A percentile compares a stretch with the other conserved stretches of the same genome.
These are phyloP conservation scores for Vannuccia rotundouncinata DNA, from an alignment of 2,888 invertebrate genomes.

Conservation along the genomic window DNA sequence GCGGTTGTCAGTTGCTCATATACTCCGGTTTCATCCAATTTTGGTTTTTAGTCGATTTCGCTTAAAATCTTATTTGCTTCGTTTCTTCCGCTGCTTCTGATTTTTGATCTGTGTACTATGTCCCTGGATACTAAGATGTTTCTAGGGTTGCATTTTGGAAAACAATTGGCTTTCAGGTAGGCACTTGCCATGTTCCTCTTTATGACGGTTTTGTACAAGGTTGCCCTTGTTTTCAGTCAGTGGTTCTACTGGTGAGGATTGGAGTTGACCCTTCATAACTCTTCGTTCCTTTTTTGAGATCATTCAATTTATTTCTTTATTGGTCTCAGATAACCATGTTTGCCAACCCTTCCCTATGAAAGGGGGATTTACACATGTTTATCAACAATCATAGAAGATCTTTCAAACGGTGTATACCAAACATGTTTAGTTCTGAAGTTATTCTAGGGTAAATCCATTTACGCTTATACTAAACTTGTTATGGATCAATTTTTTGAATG, in stretches of 20 bases:
- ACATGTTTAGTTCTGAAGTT: no score
- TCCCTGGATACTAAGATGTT: not conserved
- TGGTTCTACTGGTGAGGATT: not conserved
- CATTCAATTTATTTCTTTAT: not conserved
- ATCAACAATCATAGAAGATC: no score
- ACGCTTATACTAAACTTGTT: no score
- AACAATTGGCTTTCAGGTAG: not conserved
- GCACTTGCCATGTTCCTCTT: not conserved
- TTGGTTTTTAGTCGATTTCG: not conserved
- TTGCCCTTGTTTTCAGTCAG: not conserved
- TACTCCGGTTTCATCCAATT: not conserved
- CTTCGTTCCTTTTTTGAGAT: not conserved
- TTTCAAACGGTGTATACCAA: no score
- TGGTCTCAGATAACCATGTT: not conserved
- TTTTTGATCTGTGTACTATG: not conserved
- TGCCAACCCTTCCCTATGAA: no score
- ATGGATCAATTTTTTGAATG: no score
- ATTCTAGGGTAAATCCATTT: no score
- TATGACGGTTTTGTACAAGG: not conserved
- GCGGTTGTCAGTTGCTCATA: not conserved
- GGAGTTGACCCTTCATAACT: not conserved
- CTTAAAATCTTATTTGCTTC: not conserved
- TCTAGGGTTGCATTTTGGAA: not conserved
- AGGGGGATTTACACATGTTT: no score
- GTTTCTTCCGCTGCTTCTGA: not conserved